Percentiles rank a stretch among this genome's conserved stretches.
Conservation (phyloP, 1,140 invertebrate genomes). For the Glossosoma conforme region DNA sequence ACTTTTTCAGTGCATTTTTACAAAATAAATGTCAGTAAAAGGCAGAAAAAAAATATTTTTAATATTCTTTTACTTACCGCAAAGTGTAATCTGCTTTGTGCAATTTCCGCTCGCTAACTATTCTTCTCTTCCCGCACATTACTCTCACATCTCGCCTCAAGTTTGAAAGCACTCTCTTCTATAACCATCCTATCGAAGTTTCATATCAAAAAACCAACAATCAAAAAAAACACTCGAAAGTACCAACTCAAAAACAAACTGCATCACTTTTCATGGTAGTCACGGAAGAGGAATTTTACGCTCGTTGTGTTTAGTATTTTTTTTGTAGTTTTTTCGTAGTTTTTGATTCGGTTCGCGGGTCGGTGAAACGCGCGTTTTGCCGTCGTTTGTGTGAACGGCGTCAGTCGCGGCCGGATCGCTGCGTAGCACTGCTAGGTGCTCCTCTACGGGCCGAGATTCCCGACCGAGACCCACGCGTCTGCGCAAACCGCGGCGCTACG, state of each 20-base stretch:
- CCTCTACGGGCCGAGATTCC: slow-evolving; percentile 13
- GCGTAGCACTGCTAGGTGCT: slow-evolving; percentile 13
- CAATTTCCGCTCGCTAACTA: slow-evolving; percentile 20
- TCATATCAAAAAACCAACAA: too few species aligned
- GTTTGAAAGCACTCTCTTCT: slow-evolving; percentile 18
- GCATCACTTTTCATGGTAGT: too few species aligned
- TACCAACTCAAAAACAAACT: too few species aligned
- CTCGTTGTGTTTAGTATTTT: neutral
- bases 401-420: slow-evolving; percentile 14
- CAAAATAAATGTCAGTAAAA: too few species aligned
- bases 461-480: slow-evolving; percentile 7
- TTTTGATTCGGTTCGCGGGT: neutral
- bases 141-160: slow-evolving; percentile 19
- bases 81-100: slow-evolving; percentile 19
- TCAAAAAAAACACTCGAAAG: neutral
- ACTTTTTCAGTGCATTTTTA: too few species aligned
- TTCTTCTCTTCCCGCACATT: slow-evolving; percentile 22
- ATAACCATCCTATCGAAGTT: slow-evolving; percentile 7
- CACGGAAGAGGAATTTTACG: neutral
- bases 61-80: slow-evolving; percentile 30
- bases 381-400: slow-evolving; percentile 7
- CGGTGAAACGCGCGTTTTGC: neutral
- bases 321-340: neutral
- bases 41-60: too few species aligned
- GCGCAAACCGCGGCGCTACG: slow-evolving; percentile 5